phyloP scores from a whole-genome alignment of 2,113 vertebrate species.

The Pangasianodon gigas region DNA sequence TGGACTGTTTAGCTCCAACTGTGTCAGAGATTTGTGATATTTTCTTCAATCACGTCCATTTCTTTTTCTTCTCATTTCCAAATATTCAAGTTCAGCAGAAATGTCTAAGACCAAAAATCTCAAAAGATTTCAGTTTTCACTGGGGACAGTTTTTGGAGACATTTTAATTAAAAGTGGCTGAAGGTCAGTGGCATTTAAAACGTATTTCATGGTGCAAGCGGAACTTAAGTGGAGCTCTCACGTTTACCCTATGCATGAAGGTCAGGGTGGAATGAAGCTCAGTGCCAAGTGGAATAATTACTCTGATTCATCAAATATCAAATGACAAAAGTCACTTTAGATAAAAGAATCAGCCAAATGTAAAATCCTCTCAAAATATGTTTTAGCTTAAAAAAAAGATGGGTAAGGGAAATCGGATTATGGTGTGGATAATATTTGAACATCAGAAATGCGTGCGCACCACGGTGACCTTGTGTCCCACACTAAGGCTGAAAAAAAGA shows the following conservation, averaged over 20 bases:
- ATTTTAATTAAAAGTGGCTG: not conserved
- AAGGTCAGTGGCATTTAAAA: constrained; percentile 20
- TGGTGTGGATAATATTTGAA: not conserved
- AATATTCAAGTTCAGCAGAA: not conserved
- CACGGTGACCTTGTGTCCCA: not conserved
- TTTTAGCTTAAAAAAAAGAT: not conserved
- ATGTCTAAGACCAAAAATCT: not conserved
- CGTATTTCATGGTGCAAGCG: not conserved
- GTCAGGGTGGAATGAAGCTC: not conserved
- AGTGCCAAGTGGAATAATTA: constrained; percentile 15
- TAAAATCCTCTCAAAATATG: not conserved
- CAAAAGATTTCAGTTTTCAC: not conserved
- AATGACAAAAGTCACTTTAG: not conserved
- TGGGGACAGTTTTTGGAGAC: not conserved
- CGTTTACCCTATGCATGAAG: not conserved
- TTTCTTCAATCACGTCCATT: not conserved
- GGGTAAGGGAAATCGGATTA: not conserved
- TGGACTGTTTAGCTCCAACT: not conserved
- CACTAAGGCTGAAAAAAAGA: not conserved
- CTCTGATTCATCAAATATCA: constrained; percentile 1
- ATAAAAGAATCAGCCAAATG: not conserved
- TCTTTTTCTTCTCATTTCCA: not conserved
- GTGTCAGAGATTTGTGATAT: not conserved
- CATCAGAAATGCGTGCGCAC: not conserved
- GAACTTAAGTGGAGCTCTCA: not conserved